phyloP scores from a whole-genome alignment of 2,888 invertebrate species.

The Xanthorhoe spadicearia region DNA sequence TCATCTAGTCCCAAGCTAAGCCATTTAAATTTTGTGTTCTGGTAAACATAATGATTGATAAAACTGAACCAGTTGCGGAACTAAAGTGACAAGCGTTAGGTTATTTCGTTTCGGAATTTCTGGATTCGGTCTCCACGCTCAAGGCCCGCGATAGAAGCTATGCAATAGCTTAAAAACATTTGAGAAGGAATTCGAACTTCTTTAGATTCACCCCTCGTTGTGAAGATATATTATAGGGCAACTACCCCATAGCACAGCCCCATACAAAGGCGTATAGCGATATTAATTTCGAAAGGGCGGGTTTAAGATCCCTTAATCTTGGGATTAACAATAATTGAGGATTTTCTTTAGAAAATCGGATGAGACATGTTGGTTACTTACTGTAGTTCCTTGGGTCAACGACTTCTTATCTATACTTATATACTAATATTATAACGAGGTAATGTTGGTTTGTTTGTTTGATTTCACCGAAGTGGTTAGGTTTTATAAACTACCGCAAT shows the following conservation, averaged over 20 bases:
- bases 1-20: too few relatives aligned
- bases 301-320: slow-evolving; percentile 8
- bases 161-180: background rate
- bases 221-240: slow-evolving; percentile 5
- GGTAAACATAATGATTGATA: too few relatives aligned
- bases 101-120: too few relatives aligned
- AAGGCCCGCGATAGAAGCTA: too few relatives aligned
- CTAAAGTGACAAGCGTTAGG: too few relatives aligned
- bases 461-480: too few relatives aligned
- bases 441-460: too few relatives aligned
- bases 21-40: too few relatives aligned
- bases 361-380: background rate
- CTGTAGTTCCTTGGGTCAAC: background rate
- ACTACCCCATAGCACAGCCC: background rate
- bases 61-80: too few relatives aligned
- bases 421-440: too few relatives aligned
- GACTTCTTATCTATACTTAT: background rate
- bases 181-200: background rate
- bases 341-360: background rate
- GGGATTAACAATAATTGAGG: slow-evolving; percentile 15
- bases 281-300: slow-evolving; percentile 4
- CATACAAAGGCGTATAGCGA: slow-evolving; percentile 1
- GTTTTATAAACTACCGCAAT: too few relatives aligned
- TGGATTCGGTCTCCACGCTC: too few relatives aligned
- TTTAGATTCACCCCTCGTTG: slow-evolving; percentile 3